Conservation (phyloP, 2,888 invertebrate genomes). For the Anticlea derivata region DNA sequence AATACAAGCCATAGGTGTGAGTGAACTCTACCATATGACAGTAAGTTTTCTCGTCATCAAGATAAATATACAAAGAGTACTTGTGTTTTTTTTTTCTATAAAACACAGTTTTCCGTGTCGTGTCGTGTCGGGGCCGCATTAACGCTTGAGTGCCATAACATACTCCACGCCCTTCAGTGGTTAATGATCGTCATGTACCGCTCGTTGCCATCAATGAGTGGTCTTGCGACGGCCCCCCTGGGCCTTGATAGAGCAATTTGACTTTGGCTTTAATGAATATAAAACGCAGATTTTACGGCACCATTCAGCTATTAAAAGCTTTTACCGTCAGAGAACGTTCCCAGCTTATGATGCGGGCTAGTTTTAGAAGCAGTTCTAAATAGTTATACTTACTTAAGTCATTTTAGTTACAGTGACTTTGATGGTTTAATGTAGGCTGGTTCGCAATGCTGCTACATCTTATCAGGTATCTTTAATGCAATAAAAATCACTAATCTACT, state of each 20-base stretch:
- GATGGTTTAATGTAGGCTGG: neutral
- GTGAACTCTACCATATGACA: too few species aligned
- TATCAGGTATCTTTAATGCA: too few species aligned
- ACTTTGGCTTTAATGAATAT: constrained; percentile 17
- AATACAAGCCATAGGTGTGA: too few species aligned
- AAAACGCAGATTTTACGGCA: constrained; percentile 17
- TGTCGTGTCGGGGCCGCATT: neutral
- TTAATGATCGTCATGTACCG: constrained; percentile 8
- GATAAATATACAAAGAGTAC: too few species aligned
- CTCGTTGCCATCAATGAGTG: constrained; percentile 2
- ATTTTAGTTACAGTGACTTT: neutral
- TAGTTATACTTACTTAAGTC: neutral
- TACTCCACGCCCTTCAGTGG: neutral
- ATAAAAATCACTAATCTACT: too few species aligned
- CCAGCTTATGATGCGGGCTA: constrained; percentile 2
- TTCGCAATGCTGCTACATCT: too few species aligned
- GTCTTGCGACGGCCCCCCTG: constrained; percentile 1
- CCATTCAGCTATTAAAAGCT: constrained; percentile 19
- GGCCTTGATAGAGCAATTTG: constrained; percentile 8
- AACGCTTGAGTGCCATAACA: neutral
- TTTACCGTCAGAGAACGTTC: constrained; percentile 17
- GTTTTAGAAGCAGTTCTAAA: neutral
- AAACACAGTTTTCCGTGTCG: too few species aligned
- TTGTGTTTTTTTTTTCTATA: too few species aligned
- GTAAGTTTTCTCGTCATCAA: too few species aligned